These are phyloP conservation scores for Pristionchus exspectatus DNA, from an alignment of 2,888 invertebrate genomes.

Conservation along the genomic window DNA sequence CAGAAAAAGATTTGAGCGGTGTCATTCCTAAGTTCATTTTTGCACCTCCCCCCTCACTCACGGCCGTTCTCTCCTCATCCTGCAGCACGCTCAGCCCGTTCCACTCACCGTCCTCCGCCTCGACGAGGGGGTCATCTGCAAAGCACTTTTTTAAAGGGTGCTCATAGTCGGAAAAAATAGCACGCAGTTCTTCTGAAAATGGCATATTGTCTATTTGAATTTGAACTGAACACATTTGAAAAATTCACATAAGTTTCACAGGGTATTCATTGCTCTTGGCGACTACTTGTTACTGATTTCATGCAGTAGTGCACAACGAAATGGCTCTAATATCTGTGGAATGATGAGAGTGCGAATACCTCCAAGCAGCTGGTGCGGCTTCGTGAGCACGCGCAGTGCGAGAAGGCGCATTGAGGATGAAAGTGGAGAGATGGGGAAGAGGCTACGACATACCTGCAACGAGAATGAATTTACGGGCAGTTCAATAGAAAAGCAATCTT, in stretches of 20 bases:
- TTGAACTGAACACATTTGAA: too few relatives aligned
- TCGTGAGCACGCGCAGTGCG: constrained; percentile 6
- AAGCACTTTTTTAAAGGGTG: too few relatives aligned
- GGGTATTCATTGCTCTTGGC: neutral
- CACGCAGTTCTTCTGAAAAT: too few relatives aligned
- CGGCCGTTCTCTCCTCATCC: constrained; percentile 33
- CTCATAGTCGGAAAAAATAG: too few relatives aligned
- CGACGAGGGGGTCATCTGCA: neutral
- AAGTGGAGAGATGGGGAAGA: neutral
- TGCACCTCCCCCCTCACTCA: neutral
- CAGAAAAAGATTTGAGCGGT: neutral
- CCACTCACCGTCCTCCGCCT: constrained; percentile 29
- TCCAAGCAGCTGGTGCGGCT: neutral
- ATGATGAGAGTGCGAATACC: constrained; percentile 51
- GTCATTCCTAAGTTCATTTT: neutral
- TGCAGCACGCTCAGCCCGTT: constrained; percentile 9
- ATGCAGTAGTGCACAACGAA: too few relatives aligned
- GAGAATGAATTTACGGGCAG: neutral
- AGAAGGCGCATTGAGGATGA: neutral
- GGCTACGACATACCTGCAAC: constrained; percentile 29
- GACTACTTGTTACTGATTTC: neutral
- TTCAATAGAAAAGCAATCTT: neutral
- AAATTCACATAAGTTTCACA: neutral
- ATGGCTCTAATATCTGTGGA: too few relatives aligned
- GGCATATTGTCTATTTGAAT: too few relatives aligned